phyloP scores from a whole-genome alignment of 2,797 vertebrate genomes.

The Limosa lapponica region DNA sequence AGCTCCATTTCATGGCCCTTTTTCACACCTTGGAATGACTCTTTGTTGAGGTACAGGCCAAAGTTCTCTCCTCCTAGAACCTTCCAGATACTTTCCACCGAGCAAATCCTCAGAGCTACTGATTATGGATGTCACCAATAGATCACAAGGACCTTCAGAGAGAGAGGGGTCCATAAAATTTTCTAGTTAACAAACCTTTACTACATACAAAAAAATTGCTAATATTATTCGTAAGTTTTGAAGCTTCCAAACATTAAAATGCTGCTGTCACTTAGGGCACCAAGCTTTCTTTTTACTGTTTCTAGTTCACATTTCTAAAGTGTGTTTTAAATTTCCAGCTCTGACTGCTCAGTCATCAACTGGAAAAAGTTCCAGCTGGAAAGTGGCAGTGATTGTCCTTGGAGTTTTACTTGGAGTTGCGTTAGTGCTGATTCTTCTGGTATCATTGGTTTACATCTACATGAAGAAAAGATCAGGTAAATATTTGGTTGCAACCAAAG shows the following conservation, averaged over 20 bases:
- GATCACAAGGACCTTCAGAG: not conserved
- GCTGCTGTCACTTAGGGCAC: not conserved
- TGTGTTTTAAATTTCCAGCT: conserved; percentile 49
- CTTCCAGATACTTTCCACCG: not conserved
- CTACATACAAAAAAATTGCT: not conserved
- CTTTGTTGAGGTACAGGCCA: not conserved
- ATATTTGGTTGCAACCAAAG: conserved; percentile 25
- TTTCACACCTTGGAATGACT: not conserved
- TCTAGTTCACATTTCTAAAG: conserved; percentile 16
- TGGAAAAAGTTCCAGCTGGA: conserved; percentile 6
- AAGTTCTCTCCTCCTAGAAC: not conserved
- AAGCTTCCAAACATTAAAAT: not conserved
- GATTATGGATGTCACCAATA: not conserved
- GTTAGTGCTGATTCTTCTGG: conserved; percentile 24
- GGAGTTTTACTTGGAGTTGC: conserved; percentile 62
- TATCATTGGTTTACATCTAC: not conserved
- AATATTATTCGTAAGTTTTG: not conserved
- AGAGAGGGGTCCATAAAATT: not conserved
- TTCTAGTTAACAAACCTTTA: not conserved
- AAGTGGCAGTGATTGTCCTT: conserved; percentile 67
- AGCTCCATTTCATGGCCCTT: not conserved
- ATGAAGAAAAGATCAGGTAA: not conserved
- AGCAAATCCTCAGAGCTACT: not conserved
- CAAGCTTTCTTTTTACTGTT: not conserved
- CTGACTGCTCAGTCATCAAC: not conserved